phyloP scores from a whole-genome alignment of 2,888 invertebrate genomes.

The Boloria euphrosyne region DNA sequence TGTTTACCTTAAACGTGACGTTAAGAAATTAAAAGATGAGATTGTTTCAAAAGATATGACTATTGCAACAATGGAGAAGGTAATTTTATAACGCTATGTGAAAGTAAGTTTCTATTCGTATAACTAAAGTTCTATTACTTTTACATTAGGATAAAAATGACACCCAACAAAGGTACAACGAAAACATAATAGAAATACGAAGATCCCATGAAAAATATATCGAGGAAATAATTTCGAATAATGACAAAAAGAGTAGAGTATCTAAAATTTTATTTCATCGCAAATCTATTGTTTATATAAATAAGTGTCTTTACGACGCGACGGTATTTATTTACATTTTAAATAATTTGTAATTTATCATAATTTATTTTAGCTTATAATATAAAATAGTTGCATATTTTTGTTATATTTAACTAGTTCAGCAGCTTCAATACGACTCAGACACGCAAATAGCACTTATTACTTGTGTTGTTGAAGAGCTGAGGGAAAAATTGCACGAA shows the following conservation, averaged over 20 bases:
- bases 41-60: conserved; percentile 54
- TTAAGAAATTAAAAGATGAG: conserved; percentile 67
- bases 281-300: neutral
- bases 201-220: conserved; percentile 60
- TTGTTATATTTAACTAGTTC: conserved; percentile 48
- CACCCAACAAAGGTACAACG: conserved; percentile 54
- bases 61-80: conserved; percentile 60
- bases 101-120: neutral
- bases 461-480: conserved; percentile 66
- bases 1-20: conserved; percentile 69
- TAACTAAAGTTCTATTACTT: neutral
- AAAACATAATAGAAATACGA: conserved; percentile 53
- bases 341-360: too few species aligned
- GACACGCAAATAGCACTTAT: conserved; percentile 71
- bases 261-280: neutral
- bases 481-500: conserved; percentile 61
- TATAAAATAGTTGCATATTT: neutral
- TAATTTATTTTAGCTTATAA: too few species aligned
- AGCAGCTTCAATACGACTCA: conserved; percentile 65
- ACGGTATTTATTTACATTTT: too few species aligned
- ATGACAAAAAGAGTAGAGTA: conserved; percentile 62
- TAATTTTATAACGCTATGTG: conserved; percentile 37
- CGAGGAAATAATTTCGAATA: conserved; percentile 54
- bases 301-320: too few species aligned
- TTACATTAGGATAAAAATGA: conserved; percentile 62